These are phyloP conservation scores for Phalacrocorax aristotelis DNA, from an alignment of 2,113 vertebrate genomes.

Conservation along the genomic window DNA sequence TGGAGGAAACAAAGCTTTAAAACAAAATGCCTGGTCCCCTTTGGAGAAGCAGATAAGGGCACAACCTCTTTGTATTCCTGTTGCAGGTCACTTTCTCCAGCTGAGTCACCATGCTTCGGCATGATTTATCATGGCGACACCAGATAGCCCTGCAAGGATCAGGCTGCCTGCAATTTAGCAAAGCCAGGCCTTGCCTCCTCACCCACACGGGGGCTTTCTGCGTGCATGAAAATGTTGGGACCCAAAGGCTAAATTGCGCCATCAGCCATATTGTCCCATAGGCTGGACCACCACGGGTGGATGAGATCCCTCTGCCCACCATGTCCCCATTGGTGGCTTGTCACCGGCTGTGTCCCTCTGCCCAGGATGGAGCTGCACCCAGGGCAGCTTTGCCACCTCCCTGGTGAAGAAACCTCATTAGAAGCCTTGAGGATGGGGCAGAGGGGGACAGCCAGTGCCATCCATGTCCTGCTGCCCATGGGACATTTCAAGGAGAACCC, in stretches of 20 bases:
- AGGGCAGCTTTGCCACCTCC: background rate
- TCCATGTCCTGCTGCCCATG: background rate
- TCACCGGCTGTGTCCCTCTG: background rate
- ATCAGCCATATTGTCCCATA: background rate
- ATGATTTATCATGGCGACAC: fast-evolving
- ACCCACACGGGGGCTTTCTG: background rate
- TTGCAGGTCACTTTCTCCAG: background rate
- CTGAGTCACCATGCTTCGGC: background rate
- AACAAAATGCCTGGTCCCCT: background rate
- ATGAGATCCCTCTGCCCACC: background rate
- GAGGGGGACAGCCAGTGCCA: background rate
- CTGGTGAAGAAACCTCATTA: background rate
- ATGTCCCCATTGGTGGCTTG: background rate
- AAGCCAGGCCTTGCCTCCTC: background rate
- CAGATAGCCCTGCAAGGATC: fast-evolving
- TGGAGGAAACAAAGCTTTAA: background rate
- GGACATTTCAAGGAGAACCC: background rate
- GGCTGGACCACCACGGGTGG: fast-evolving
- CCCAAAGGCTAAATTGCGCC: background rate
- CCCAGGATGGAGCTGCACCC: background rate
- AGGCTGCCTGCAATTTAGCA: background rate
- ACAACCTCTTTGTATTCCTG: background rate
- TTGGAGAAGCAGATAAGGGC: background rate
- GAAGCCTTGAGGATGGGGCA: background rate
- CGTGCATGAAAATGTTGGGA: background rate